A percentile compares a stretch with the other conserved stretches of the same genome.
Evolutionary conservation across 2,797 vertebrate genomes (phyloP).

Genomic region (Adrianichthys oophorus): DNA sequence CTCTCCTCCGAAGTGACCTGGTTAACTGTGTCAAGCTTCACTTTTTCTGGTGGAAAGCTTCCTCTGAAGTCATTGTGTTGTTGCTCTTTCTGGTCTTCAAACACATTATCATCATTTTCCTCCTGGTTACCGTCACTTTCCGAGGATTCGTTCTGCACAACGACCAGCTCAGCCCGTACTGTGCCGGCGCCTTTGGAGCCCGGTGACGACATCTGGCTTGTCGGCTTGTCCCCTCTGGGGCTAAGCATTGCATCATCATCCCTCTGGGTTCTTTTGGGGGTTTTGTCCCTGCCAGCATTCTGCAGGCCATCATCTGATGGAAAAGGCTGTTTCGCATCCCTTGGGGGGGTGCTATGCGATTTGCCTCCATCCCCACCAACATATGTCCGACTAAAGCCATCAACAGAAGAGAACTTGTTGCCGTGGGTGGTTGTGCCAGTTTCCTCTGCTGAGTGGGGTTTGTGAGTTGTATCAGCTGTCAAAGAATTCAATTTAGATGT

Average conservation of each 20-base stretch:
- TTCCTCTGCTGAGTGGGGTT: conserved; percentile 59
- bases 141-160: conserved; percentile 84
- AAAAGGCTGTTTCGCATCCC: conserved; percentile 57
- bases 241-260: conserved; percentile 34
- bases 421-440: conserved; percentile 34
- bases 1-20: conserved; percentile 14
- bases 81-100: conserved; percentile 62
- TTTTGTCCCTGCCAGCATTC: conserved; percentile 44
- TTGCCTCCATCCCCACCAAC: conserved; percentile 51
- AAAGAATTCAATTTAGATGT: conserved; percentile 47
- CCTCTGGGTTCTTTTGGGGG: conserved; percentile 47
- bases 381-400: conserved; percentile 61
- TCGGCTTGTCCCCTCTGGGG: conserved; percentile 42
- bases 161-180: conserved; percentile 80
- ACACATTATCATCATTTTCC: conserved; percentile 66
- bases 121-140: conserved; percentile 80
- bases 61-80: conserved; percentile 31
- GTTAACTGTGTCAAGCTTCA: conserved; percentile 19
- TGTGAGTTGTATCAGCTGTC: conserved; percentile 48
- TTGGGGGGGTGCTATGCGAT: conserved; percentile 52
- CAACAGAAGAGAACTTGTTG: conserved; percentile 53
- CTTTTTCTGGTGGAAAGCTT: conserved; percentile 30
- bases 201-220: conserved; percentile 46
- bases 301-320: conserved; percentile 48
- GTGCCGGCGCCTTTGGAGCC: conserved; percentile 61